Conservation (phyloP, 1,140 invertebrate species). For the Helicorthomorpha holstii region DNA sequence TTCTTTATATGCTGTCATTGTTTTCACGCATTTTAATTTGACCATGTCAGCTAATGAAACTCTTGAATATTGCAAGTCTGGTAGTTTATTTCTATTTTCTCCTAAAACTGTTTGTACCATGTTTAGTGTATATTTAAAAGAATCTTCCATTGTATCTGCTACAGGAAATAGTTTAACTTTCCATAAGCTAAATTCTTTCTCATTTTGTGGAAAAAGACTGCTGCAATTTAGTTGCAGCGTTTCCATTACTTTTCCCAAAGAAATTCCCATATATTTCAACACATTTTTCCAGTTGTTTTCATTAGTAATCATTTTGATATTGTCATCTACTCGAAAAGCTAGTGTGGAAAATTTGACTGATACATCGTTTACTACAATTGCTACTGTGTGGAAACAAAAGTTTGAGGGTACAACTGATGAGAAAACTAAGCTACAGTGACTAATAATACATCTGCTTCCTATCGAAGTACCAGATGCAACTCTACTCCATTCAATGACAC, state of each 20-base stretch:
- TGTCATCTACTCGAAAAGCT: constrained; percentile 23
- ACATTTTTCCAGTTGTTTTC: constrained; percentile 6
- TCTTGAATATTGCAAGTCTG: too few relatives aligned
- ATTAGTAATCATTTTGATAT: constrained; percentile 22
- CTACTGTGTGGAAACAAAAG: constrained; percentile 25
- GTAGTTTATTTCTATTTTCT: too few relatives aligned
- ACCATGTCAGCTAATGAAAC: too few relatives aligned
- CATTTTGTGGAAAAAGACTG: constrained; percentile 2
- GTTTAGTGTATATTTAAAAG: constrained; percentile 13
- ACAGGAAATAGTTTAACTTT: constrained; percentile 22
- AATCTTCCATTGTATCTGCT: constrained; percentile 17
- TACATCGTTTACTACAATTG: constrained; percentile 14
- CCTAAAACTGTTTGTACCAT: not conserved
- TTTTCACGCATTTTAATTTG: too few relatives aligned
- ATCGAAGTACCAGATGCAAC: constrained; percentile 20
- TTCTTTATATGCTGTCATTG: too few relatives aligned
- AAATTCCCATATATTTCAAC: constrained; percentile 17
- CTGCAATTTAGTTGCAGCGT: not conserved
- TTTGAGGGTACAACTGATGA: constrained; percentile 19
- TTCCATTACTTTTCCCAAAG: constrained; percentile 13
- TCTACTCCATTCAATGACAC: constrained; percentile 27
- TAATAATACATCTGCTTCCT: constrained; percentile 23
- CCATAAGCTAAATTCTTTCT: constrained; percentile 20
- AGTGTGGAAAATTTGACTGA: constrained; percentile 23
- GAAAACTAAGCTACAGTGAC: constrained; percentile 20